A percentile compares a stretch with the other conserved stretches of the same genome.
Conservation (phyloP, 2,888 invertebrate genomes). For the Scaptomyza caliginosa region DNA sequence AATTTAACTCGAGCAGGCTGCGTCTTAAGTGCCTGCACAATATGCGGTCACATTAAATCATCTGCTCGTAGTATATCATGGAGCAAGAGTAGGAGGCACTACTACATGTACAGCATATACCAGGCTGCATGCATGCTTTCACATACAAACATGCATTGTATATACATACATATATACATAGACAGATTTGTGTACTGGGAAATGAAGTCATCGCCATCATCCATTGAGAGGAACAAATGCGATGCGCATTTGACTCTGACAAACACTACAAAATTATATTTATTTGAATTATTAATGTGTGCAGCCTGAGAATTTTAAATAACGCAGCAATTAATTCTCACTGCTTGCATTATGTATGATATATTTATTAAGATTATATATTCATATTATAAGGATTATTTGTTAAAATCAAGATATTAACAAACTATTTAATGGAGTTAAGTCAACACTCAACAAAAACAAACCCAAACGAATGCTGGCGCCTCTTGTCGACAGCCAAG, state of each 20-base stretch:
- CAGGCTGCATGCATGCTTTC: conserved; percentile 3
- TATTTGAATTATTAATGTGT: conserved; percentile 15
- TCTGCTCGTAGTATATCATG: conserved; percentile 77
- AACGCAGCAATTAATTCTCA: background rate
- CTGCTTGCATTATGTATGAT: background rate
- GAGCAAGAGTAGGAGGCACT: conserved; percentile 35
- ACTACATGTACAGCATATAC: background rate
- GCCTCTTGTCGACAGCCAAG: conserved; percentile 57
- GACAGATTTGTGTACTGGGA: conserved; percentile 14
- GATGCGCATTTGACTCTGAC: conserved; percentile 26
- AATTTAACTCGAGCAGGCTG: conserved; percentile 31
- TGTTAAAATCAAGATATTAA: background rate
- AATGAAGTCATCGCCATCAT: conserved; percentile 64
- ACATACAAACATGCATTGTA: conserved; percentile 1
- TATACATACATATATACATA: conserved; percentile 4
- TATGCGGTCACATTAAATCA: conserved; percentile 80
- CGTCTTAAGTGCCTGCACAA: conserved; percentile 54
- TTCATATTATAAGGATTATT: background rate
- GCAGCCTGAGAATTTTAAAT: conserved; percentile 11
- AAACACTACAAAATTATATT: background rate
- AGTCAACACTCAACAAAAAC: conserved; percentile 1
- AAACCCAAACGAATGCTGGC: conserved; percentile 35
- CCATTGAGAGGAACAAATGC: conserved; percentile 43
- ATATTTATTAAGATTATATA: background rate
- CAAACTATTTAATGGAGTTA: background rate